phyloP scores from a whole-genome alignment of 2,888 invertebrate genomes.

The Adelphocoris suturalis region DNA sequence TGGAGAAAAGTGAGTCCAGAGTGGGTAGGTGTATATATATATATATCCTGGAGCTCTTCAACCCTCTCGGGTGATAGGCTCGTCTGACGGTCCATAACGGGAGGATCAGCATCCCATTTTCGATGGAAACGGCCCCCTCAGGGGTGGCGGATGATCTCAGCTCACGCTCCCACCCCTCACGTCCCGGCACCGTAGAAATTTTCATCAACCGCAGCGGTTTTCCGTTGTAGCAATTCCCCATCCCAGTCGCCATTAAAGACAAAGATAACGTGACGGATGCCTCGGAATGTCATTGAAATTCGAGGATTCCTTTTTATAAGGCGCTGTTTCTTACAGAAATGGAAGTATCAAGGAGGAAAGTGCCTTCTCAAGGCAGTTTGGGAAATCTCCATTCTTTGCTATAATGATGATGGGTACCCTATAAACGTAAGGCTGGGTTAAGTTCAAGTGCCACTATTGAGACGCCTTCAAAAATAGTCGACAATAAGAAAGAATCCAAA shows the following conservation, averaged over 20 bases:
- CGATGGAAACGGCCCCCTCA: slow-evolving; percentile 3
- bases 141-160: slow-evolving; percentile 10
- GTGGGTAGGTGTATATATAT: neutral
- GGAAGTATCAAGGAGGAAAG: no score
- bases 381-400: no score
- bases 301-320: neutral
- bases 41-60: neutral
- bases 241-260: neutral
- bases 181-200: neutral
- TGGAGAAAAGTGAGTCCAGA: neutral
- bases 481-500: no score
- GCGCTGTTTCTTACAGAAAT: neutral
- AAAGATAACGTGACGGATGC: neutral
- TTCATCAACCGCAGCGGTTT: slow-evolving; percentile 22
- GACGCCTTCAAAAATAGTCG: no score
- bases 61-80: neutral
- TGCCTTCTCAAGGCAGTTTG: no score
- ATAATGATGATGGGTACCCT: no score
- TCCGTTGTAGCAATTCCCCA: neutral
- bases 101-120: slow-evolving; percentile 32
- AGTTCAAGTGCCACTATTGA: no score
- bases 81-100: slow-evolving; percentile 36
- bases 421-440: no score
- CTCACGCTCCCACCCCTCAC: neutral
- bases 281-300: neutral